Conservation (phyloP, 2,113 vertebrate species). For the Labeo catla region DNA sequence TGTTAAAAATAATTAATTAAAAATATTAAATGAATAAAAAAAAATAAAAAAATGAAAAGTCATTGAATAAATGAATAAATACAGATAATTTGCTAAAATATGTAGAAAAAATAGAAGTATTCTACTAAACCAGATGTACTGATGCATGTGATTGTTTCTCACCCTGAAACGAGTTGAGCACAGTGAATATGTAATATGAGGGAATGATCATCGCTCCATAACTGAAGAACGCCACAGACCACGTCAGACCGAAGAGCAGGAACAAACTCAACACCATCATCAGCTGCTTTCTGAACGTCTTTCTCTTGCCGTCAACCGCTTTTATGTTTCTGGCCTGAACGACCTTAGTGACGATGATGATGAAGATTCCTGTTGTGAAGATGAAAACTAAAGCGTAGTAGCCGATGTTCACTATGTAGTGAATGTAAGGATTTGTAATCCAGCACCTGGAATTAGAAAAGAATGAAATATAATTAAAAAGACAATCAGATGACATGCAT, state of each 20-base stretch:
- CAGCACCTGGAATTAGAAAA: slow-evolving; percentile 63
- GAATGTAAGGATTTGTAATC: slow-evolving; percentile 57
- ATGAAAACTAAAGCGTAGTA: slow-evolving; percentile 62
- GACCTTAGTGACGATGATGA: slow-evolving; percentile 21
- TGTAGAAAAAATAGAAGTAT: not conserved
- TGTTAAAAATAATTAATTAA: too few species aligned
- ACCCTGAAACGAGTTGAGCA: slow-evolving; percentile 71
- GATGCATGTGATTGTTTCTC: not conserved
- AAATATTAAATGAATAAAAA: too few species aligned
- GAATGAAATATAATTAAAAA: not conserved
- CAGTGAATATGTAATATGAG: slow-evolving; percentile 66
- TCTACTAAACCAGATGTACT: not conserved
- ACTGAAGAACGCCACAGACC: slow-evolving; percentile 68
- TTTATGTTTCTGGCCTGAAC: accelerated
- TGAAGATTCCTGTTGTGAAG: slow-evolving; percentile 55
- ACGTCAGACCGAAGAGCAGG: slow-evolving; percentile 63
- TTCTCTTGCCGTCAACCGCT: not conserved
- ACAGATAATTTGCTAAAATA: not conserved
- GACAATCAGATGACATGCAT: not conserved
- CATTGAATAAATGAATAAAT: too few species aligned
- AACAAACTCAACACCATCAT: slow-evolving; percentile 57
- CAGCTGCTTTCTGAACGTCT: slow-evolving; percentile 12
- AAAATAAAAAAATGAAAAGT: too few species aligned
- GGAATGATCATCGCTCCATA: slow-evolving; percentile 44
- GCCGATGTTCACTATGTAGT: slow-evolving; percentile 58